These are phyloP conservation scores for Gadopsis marmoratus DNA, from an alignment of 2,797 vertebrate species.

Conservation along the genomic window DNA sequence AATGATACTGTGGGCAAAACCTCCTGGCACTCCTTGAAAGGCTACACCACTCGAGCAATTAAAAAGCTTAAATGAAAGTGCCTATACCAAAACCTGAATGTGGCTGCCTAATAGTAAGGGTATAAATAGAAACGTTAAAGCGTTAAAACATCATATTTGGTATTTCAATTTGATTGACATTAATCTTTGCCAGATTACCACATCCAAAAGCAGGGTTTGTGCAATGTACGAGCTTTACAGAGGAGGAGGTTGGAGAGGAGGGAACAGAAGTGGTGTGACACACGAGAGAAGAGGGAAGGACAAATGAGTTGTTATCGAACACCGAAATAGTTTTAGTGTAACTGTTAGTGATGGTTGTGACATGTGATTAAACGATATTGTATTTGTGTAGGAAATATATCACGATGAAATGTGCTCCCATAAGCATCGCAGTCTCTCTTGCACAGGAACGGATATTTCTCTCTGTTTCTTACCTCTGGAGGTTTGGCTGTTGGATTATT, in stretches of 20 bases:
- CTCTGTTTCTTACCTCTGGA: conserved; percentile 57
- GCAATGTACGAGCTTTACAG: conserved; percentile 6
- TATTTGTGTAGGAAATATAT: not conserved
- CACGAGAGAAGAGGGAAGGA: conserved; percentile 7
- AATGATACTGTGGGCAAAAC: conserved; percentile 24
- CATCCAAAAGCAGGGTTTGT: conserved; percentile 56
- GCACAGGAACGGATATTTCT: not conserved
- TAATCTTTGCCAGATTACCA: conserved; percentile 69
- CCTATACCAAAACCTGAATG: conserved; percentile 18
- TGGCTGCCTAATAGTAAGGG: conserved; percentile 15
- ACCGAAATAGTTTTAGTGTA: not conserved
- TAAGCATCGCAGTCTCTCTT: not conserved
- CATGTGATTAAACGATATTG: not conserved
- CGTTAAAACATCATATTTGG: conserved; percentile 56
- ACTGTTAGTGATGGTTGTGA: not conserved
- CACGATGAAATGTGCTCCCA: not conserved
- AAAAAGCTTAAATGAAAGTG: conserved; percentile 50
- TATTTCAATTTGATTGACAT: conserved; percentile 48
- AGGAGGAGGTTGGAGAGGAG: conserved; percentile 31
- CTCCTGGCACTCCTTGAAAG: conserved; percentile 51
- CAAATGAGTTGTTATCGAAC: conserved; percentile 13
- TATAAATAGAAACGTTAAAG: conserved; percentile 51
- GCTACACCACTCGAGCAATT: conserved; percentile 49
- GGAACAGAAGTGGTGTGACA: not conserved
- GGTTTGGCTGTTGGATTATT: conserved; percentile 60